phyloP scores from a whole-genome alignment of 2,113 vertebrate species.

The Microtus ochrogaster region DNA sequence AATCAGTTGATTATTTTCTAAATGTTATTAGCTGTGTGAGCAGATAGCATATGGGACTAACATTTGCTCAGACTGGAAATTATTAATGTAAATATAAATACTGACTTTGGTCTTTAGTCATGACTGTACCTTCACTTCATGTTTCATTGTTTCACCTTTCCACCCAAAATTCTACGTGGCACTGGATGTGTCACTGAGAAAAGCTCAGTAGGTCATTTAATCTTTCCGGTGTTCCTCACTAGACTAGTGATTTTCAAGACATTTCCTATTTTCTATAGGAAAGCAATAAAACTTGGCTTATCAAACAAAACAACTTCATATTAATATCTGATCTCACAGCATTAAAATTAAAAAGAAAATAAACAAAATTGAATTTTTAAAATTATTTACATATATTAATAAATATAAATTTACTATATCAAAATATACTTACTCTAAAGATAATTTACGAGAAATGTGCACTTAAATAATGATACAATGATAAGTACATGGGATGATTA shows the following conservation, averaged over 20 bases:
- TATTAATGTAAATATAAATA: slow-evolving; percentile 53
- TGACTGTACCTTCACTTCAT: not conserved
- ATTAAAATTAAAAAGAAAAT: not conserved
- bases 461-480: accelerated
- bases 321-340: not conserved
- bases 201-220: not conserved
- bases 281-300: not conserved
- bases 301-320: not conserved
- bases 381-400: not conserved
- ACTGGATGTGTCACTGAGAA: not conserved
- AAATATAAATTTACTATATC: not conserved
- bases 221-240: not conserved
- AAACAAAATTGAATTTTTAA: not conserved
- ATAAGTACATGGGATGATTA: not conserved
- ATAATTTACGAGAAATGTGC: not conserved
- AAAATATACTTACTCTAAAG: not conserved
- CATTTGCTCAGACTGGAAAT: slow-evolving; percentile 48
- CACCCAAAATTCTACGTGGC: not conserved
- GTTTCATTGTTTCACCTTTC: not conserved
- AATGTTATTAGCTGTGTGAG: slow-evolving; percentile 10
- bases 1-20: slow-evolving; percentile 34
- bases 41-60: slow-evolving; percentile 42
- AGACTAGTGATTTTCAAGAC: not conserved
- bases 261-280: not conserved
- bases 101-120: slow-evolving; percentile 34